These are phyloP conservation scores for Turritopsis dohrnii DNA, from an alignment of 30 jellyfish, hydroid and myxozoan species.

Conservation along the genomic window DNA sequence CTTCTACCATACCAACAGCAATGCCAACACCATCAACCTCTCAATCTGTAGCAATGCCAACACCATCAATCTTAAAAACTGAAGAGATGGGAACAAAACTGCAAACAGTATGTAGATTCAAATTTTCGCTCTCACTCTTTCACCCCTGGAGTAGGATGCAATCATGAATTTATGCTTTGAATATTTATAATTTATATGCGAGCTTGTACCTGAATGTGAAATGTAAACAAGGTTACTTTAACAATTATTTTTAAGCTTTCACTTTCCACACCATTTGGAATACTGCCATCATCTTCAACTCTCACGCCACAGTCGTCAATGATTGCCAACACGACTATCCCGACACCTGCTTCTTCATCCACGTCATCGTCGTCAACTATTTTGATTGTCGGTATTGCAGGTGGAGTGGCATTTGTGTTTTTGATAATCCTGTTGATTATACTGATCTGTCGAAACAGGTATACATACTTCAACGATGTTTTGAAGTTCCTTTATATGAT, in stretches of 20 bases:
- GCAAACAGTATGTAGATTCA: too few relatives aligned
- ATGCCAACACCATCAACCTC: not conserved
- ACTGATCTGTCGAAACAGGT: not conserved
- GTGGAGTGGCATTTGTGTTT: not conserved
- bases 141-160: too few relatives aligned
- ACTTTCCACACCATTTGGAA: not conserved
- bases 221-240: not conserved
- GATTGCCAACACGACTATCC: not conserved
- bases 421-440: not conserved
- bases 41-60: too few relatives aligned
- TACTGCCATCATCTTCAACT: not conserved
- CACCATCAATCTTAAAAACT: too few relatives aligned
- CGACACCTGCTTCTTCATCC: not conserved
- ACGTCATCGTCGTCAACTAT: not conserved
- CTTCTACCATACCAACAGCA: not conserved
- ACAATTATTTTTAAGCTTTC: not conserved
- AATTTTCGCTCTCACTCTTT: too few relatives aligned
- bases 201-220: not conserved
- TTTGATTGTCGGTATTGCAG: not conserved
- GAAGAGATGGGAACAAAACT: too few relatives aligned
- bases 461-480: too few relatives aligned
- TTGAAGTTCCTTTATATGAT: not conserved
- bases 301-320: not conserved
- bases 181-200: too few relatives aligned
- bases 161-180: too few relatives aligned